Base-by-base conservation (phyloP, 2,797 vertebrate genomes). In the Argyrosomus regius region DNA sequence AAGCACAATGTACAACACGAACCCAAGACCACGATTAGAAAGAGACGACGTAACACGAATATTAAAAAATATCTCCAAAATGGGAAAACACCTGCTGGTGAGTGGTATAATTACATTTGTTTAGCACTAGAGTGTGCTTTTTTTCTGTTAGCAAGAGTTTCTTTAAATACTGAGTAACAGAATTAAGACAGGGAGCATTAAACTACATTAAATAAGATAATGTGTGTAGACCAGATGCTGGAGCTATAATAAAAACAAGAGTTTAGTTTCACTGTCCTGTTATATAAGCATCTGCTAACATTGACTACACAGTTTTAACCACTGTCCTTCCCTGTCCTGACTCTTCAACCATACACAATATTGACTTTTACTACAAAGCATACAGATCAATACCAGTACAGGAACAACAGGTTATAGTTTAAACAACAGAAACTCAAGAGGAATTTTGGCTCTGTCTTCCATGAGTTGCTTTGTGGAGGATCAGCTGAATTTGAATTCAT, bases 331-430 rank as follows among this genome's bases (percentile, higher is more conserved):
- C 69, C 22, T 54, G 67, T 63, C 65, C 56, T 56, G 64, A 12
- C 73, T 83, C 73, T 66, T 64, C 70, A 82, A 76, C 80, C 62
- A 45, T 77, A 69, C 72, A 83, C 77, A 77, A 78, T 88, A 88
- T 88, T 92, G 89, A 89, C 86, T 84, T 89, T 89, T 77, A 90
- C 90, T 79, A 80, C 90, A 87, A 77, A 81, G 84, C 79, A 89
- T 59, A 89, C 84, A 86, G 79, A 89, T 94, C 89, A 85, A 94
- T 91, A 85, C 24, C 1, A 35, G 72, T 69, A 89, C 78, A 57
- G 74, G 82, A 90, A 88, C 81, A 87, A 87, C 89, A 82, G 81
- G 90, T 91, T 91, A 82, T 82, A 87, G 74, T 90, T 93, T 87
- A 91, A 92, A 91, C 86, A 90, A 77, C 48, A 50, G 63, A 70